Base-by-base conservation (phyloP, 2,888 invertebrate genomes). In the Chymomyza procnemis region DNA sequence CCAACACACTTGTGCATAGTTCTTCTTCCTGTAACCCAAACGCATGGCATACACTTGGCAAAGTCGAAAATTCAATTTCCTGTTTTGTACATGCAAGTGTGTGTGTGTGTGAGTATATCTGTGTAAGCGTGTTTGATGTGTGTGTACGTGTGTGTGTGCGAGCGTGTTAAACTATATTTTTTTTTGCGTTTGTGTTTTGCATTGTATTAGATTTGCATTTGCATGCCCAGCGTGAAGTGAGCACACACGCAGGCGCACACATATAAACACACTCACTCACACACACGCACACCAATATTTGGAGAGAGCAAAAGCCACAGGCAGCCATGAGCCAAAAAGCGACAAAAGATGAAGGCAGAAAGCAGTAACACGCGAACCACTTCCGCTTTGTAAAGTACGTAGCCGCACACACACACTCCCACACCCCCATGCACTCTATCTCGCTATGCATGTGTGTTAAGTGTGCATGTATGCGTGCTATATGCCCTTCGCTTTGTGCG, bases 31-130 rank as follows among this genome's bases (percentile, higher is more conserved):
- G 56, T 56, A 16, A 50, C 26, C 26, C 50, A 50, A 16, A 46
- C 78, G 82, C 85, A 80, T 82, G 85, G 85, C 85, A 80, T 85
- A 21, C 56, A 82, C 79, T 86, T 86, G 86, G 75, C 87, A 86
- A 85, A 86, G 85, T 86, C 84, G 85, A 85, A 85, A 85, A 85
- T 86, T 85, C 87, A 85, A 85, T 85, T 85, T 85, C 84, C 84
- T 85, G 84, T 86, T 82, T 82, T 84, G 79, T 80, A 67, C 73
- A 72, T 79, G 78, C 79, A 80, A 84, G 84, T 79, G 85, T 79
- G 78, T 34, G n/a, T 57, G 34, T 9, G 8, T 26, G 3, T 34
- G 9, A 19, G 26, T 19, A 5, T n/a, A n/a, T n/a, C 22, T 26
- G 4, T 79, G 78, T 77, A 80, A 84, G 84, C 78, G 85, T 79